phyloP scores from a whole-genome alignment of 2,113 vertebrate genomes.

The Macaca nemestrina region DNA sequence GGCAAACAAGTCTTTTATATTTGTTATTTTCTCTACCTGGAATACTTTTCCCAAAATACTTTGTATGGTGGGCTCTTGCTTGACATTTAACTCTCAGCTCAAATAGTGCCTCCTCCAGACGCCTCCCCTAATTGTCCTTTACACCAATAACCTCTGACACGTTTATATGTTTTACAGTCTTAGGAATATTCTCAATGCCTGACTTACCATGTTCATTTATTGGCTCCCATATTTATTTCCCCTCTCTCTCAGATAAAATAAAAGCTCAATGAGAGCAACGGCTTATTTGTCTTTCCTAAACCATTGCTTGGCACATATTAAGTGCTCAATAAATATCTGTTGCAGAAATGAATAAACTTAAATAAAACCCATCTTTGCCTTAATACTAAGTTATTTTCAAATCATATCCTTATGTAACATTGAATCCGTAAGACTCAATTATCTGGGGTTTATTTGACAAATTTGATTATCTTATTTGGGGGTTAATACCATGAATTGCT shows the following conservation, averaged over 20 bases:
- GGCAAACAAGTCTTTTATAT: not conserved
- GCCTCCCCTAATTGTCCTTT: not conserved
- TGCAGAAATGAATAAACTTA: slow-evolving; percentile 1
- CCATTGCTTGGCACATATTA: not conserved
- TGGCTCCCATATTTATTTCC: not conserved
- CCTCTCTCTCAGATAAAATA: not conserved
- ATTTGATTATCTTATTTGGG: slow-evolving; percentile 59
- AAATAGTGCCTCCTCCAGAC: not conserved
- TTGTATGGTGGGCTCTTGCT: not conserved
- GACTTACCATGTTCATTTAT: not conserved
- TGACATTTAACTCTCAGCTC: slow-evolving; percentile 4
- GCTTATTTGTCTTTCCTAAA: not conserved
- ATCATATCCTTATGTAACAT: not conserved
- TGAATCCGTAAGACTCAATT: slow-evolving; percentile 22
- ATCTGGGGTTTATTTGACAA: slow-evolving; percentile 58
- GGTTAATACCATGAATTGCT: slow-evolving; percentile 60
- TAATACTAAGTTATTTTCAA: slow-evolving; percentile 29
- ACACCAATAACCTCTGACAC: not conserved
- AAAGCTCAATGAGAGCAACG: slow-evolving; percentile 1
- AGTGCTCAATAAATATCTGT: slow-evolving; percentile 27
- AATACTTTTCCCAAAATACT: not conserved
- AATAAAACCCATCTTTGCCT: slow-evolving; percentile 15
- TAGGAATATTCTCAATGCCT: not conserved
- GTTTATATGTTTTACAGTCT: not conserved
- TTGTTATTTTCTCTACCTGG: not conserved